Evolutionary conservation across 2,888 invertebrate species (phyloP), one percentile per base, ranked within the genome.

Genomic region (Halictus quadricinctus): DNA sequence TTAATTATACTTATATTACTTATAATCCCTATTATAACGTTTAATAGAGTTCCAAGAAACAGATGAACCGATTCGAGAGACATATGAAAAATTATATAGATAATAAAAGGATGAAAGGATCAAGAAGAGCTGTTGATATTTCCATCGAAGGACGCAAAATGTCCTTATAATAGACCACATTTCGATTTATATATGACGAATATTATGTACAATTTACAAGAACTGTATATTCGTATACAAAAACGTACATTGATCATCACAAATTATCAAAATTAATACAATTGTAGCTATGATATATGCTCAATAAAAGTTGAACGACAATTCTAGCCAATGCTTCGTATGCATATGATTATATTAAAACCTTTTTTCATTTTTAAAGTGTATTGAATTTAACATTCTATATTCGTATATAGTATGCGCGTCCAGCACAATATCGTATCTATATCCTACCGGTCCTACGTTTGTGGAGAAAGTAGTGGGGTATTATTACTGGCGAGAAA

Each of bases 61-160:
- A 97, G 93, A 96, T 98, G 95, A 98, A 97, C 88, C 96, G 98
- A 76, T 98, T 98, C 95, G 99, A 99, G 93, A 98, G 97, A 93
- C 98, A 99, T 93, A 97, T 98, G 96, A 97, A 98, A 93, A 97
- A 97, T 90, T 98, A 98, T 94, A 96, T 98, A 83, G 99, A 99
- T 94, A 96, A 96, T 88, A 98, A 98, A 94, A 96, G 98, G 58
- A 94, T 97, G 92, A 97, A 97, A 93, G 97, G 97, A 92, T 96
- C 97, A 21, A 96, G 97, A 87, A 96, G 98, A 92, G 99, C 99
- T 84, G 98, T 99, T 78, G 97, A 97, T 91, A 99, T 99, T 94
- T 99, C 99, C 85, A 98, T 99, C 90, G 99, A 99, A 95, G 99
- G 99, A 43, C 96, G 99, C 92, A 98, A 98, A 95, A 99, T 99